A percentile compares a stretch with the other conserved stretches of the same genome.
phyloP scores from a whole-genome alignment of 2,888 invertebrate genomes.

The Folsomia manolachei region DNA sequence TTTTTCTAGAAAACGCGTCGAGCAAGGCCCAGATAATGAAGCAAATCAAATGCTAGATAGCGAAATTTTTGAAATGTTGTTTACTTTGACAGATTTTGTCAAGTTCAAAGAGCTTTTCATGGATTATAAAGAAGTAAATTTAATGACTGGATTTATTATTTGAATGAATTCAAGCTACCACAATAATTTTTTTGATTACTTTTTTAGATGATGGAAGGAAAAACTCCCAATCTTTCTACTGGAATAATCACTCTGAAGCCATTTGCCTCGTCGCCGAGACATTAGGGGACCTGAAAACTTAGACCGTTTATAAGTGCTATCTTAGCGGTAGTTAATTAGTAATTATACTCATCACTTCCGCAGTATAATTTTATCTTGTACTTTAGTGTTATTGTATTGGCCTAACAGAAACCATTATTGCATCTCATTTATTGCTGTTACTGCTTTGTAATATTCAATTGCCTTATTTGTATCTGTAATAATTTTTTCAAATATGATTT shows the following conservation, averaged over 20 bases:
- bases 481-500: too few species aligned
- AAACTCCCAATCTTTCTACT: conserved; percentile 27
- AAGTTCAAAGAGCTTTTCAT: conserved; percentile 40
- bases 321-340: too few species aligned
- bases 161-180: background rate
- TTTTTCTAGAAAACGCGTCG: conserved; percentile 5
- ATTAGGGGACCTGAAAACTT: background rate
- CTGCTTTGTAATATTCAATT: too few species aligned
- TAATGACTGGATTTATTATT: background rate
- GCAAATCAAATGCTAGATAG: conserved; percentile 5
- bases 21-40: background rate
- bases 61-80: conserved; percentile 27
- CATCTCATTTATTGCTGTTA: too few species aligned
- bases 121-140: conserved; percentile 33
- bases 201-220: conserved; percentile 36
- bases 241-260: conserved; percentile 12
- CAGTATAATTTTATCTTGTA: too few species aligned
- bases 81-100: conserved; percentile 35
- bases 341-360: too few species aligned
- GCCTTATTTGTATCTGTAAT: too few species aligned
- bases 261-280: conserved; percentile 2
- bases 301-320: background rate
- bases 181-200: background rate
- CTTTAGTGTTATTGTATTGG: too few species aligned
- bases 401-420: too few species aligned